Evolutionary conservation across 2,113 vertebrate genomes (phyloP), one percentile per base, ranked within the genome.

Genomic region (Electrona antarctica): DNA sequence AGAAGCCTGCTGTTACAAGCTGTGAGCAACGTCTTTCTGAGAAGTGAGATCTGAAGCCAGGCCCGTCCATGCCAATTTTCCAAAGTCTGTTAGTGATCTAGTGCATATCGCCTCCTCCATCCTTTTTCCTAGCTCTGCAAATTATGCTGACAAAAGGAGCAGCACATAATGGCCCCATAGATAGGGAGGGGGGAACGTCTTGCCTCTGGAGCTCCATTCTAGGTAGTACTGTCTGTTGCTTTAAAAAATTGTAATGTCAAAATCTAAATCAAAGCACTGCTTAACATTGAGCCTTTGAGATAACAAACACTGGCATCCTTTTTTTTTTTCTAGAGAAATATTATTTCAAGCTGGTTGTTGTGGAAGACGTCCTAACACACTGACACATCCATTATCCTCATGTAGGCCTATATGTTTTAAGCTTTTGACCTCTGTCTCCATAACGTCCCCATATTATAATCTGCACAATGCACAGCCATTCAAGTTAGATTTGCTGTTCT

Each of bases 1-100:
- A 87, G 89, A 48, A 80, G 60, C 81, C 84, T 86, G 90, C 82
- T 79, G 85, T 79, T 88, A 86, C 81, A 73, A 81, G 85, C 81
- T 83, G 85, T 7, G 58, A 85, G 80, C 71, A 76, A 77, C 41
- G 33, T 51, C 0, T 14, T 60, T 46, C 13, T 0, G 66, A 80
- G 60, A 88, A 12, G 81, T 89, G 88, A 64, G 69, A 86, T 80
- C 79, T 86, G 82, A 76, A 73, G 79, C 86, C 61, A 64, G 77
- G 73, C 62, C 73, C 70, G 73, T 28, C 46, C 7, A 6, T 6
- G 52, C 64, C 86, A 67, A 62, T 21, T 21, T 21, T 21, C 21
- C 21, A 41, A 41, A 86, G 80, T 74, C 83, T 80, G 69, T 66
- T 64, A 54, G 69, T 75, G 80, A 77, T 82, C 70, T 78, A 41